phyloP scores from a whole-genome alignment of 37 sponge, comb jelly and placozoan species.

The Mnemiopsis leidyi region DNA sequence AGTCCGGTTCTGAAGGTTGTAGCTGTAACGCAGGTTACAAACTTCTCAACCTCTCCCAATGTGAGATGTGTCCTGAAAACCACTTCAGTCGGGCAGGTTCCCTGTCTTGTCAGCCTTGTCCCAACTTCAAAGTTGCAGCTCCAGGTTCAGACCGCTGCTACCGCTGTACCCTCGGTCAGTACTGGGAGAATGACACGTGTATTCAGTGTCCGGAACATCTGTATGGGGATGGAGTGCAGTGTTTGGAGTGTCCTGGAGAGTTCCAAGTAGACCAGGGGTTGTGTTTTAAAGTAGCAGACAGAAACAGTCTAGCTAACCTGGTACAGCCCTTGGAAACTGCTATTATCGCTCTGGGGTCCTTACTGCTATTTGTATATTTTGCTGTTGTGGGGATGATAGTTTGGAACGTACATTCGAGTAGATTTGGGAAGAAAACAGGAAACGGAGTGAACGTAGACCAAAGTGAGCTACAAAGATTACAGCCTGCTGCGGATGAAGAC shows the following conservation, averaged over 20 bases:
- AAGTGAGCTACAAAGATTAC: background rate
- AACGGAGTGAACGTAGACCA: background rate
- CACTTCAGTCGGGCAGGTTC: background rate
- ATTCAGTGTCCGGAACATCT: background rate
- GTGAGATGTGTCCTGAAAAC: background rate
- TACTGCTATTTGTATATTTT: background rate
- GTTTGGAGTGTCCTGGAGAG: background rate
- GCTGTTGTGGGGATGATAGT: background rate
- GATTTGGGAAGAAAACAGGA: background rate
- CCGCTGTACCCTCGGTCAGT: background rate
- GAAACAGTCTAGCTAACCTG: background rate
- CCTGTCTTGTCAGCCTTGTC: background rate
- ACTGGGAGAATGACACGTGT: constrained; percentile 3
- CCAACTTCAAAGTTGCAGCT: background rate
- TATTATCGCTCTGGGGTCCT: background rate
- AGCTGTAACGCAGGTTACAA: background rate
- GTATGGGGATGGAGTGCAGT: background rate
- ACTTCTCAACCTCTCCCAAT: background rate
- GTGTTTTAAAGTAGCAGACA: background rate
- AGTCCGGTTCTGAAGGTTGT: background rate
- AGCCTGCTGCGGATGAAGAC: background rate
- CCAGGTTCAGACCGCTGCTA: background rate
- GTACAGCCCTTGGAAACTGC: background rate
- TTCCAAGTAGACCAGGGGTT: background rate
- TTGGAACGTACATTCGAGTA: too few species aligned